Evolutionary conservation across 1,140 invertebrate genomes (phyloP).

Genomic region (Gonatopus flavifemur): DNA sequence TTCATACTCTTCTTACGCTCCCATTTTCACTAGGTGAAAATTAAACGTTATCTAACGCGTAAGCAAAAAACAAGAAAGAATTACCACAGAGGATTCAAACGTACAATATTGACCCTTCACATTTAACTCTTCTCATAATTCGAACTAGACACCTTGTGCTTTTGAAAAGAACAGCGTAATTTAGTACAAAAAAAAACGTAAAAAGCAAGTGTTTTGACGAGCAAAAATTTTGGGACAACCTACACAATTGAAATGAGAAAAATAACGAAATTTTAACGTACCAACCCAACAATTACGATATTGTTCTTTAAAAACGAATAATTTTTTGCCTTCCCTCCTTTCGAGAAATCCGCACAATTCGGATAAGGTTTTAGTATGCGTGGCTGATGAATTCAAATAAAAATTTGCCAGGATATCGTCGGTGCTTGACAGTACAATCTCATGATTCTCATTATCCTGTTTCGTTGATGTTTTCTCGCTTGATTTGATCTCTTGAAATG

Average conservation of each 20-base stretch:
- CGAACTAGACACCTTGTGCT: too few relatives aligned
- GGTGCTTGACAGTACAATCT: not conserved
- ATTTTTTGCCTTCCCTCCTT: slow-evolving; percentile 33
- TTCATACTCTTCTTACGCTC: too few relatives aligned
- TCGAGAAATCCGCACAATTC: slow-evolving; percentile 37
- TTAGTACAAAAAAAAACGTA: too few relatives aligned
- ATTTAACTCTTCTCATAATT: too few relatives aligned
- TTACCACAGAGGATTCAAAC: too few relatives aligned
- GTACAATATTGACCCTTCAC: too few relatives aligned
- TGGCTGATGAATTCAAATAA: slow-evolving; percentile 36
- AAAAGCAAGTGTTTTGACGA: not conserved
- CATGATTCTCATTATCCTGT: not conserved
- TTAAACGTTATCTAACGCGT: too few relatives aligned
- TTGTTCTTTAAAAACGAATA: slow-evolving; percentile 39
- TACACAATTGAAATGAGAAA: not conserved
- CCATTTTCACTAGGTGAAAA: too few relatives aligned
- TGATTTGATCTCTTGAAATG: slow-evolving; percentile 29
- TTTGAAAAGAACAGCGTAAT: too few relatives aligned
- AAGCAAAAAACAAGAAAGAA: too few relatives aligned
- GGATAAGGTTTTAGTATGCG: slow-evolving; percentile 29
- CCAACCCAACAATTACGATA: slow-evolving; percentile 41
- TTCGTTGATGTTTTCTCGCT: slow-evolving; percentile 1
- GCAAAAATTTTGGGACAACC: not conserved
- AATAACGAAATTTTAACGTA: slow-evolving; percentile 18
- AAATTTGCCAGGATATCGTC: slow-evolving; percentile 16